Evolutionary conservation across 2,797 vertebrate species (phyloP), one percentile per base, ranked within the genome.

Genomic region (Parauchenoglanis ngamensis): DNA sequence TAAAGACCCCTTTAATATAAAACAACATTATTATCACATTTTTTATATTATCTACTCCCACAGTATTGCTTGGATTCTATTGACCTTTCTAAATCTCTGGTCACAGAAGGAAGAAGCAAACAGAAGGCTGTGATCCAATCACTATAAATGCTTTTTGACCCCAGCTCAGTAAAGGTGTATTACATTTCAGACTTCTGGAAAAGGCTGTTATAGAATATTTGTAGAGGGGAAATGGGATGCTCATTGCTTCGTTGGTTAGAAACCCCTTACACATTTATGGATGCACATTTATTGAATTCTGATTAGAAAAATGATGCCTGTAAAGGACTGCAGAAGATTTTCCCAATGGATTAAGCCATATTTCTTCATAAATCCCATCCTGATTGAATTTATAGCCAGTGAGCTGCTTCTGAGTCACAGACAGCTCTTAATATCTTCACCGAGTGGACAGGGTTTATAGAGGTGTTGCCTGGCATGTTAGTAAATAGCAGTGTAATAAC

Each of bases 371-470:
- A 85, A 85, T 75, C 70, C 70, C 23, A 59, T 80, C 54, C 52
- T 84, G 87, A 89, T 92, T 94, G 92, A 87, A 87, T 77, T 88
- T 79, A 89, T 23, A 49, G 35, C 73, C n/a, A 28, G 10, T 79
- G 44, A 75, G 44, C 54, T 49, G 44, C n/a, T 87, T 75, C n/a
- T 63, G 46, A 83, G 19, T 23, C 67, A 15, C 23, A n/a, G 35
- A 21, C 15, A 40, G 49, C 10, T 70, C 35, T 84, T 52, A 15
- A n/a, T 19, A 8, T 63, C 6, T 10, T 2, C 31, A 35, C 6
- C 25, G 7, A 13, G 28, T 46, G 61, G 13, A 70, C 76, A 46
- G 21, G 35, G 35, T 86, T 59, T 59, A 25, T 6, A 82, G 35
- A 54, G 52, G 54, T 28, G 15, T 80, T 12, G 49, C 35, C 19